Conservation (phyloP, 1,140 invertebrate genomes). For the Drosophila santomea region DNA sequence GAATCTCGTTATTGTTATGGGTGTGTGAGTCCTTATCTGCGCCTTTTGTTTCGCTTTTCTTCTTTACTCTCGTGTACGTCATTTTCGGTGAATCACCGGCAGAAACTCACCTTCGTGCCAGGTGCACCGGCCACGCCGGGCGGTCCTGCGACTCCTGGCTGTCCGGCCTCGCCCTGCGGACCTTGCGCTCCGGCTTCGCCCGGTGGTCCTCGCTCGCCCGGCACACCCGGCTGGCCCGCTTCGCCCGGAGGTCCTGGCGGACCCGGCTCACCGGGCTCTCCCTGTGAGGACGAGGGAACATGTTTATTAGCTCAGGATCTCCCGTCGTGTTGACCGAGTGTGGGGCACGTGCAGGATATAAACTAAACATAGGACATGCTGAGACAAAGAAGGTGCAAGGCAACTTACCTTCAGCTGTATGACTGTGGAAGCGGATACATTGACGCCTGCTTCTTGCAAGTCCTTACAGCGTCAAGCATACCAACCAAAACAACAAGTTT, state of each 20-base stretch:
- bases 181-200: slow-evolving; percentile 86
- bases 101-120: slow-evolving; percentile 89
- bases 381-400: slow-evolving; percentile 18
- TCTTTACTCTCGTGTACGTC: not conserved
- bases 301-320: slow-evolving; percentile 57
- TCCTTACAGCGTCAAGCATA: slow-evolving; percentile 87
- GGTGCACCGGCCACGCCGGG: slow-evolving; percentile 89
- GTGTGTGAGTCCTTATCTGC: slow-evolving; percentile 9
- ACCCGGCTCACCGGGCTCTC: slow-evolving; percentile 95
- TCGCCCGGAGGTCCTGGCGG: slow-evolving; percentile 94
- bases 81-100: slow-evolving; percentile 39
- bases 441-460: slow-evolving; percentile 94
- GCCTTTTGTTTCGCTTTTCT: slow-evolving; percentile 29
- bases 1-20: slow-evolving; percentile 2
- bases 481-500: slow-evolving; percentile 38
- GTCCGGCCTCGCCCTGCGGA: slow-evolving; percentile 86
- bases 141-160: slow-evolving; percentile 88
- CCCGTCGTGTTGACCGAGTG: slow-evolving; percentile 17
- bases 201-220: slow-evolving; percentile 90
- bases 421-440: slow-evolving; percentile 94
- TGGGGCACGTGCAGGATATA: slow-evolving; percentile 35
- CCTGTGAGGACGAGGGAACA: slow-evolving; percentile 86
- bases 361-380: slow-evolving; percentile 50
- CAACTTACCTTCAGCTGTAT: slow-evolving; percentile 95
- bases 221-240: slow-evolving; percentile 91